Base-by-base conservation (phyloP, 2,797 vertebrate genomes). In the Ctenopoma kingsleyae region DNA sequence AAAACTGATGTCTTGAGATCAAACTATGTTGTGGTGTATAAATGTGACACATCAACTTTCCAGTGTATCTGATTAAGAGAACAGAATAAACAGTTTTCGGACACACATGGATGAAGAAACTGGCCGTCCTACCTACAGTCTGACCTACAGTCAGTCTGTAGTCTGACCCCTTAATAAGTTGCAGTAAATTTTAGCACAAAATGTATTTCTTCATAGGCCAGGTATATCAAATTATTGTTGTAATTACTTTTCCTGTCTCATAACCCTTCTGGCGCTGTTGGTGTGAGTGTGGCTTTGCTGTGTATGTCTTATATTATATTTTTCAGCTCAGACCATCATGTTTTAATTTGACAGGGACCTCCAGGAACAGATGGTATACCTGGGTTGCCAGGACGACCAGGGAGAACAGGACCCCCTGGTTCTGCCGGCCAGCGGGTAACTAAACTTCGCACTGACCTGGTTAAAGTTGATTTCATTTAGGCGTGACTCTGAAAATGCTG, bases 361-460 rank as follows among this genome's bases (percentile, higher is more conserved):
- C 81, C 96, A 55, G 96, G 95, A 78, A 95, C 94, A 85, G 96
- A 97, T 0, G 97, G 96, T 27, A 71, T 97, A 78, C 97, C 96
- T 0, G 96, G 97, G 64, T 91, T 98, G 76, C 97, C 97, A 0
- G 97, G 97, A 32, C 92, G 96, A 74, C 96, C 96, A 0, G 97
- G 97, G 11, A 87, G 95, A 78, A 92, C 91, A 0, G 96, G 97
- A 47, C 94, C 95, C 32, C 96, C 96, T 0, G 96, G 96, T 66
- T 94, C 96, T 49, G 92, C 93, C 0, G 97, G 97, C 65, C 87
- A 90, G 3, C 92, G 86, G 95, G 96, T 97, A 93, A 82, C 52
- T 68, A 16, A 51, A 77, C 6, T 16, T 46, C 46, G 12, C 47
- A 36, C 3, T 55, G 41, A 84, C 25, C 30, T 6, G 23, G n/a